These are phyloP conservation scores for Taenaris catops DNA, from an alignment of 2,888 invertebrate genomes.

Conservation along the genomic window DNA sequence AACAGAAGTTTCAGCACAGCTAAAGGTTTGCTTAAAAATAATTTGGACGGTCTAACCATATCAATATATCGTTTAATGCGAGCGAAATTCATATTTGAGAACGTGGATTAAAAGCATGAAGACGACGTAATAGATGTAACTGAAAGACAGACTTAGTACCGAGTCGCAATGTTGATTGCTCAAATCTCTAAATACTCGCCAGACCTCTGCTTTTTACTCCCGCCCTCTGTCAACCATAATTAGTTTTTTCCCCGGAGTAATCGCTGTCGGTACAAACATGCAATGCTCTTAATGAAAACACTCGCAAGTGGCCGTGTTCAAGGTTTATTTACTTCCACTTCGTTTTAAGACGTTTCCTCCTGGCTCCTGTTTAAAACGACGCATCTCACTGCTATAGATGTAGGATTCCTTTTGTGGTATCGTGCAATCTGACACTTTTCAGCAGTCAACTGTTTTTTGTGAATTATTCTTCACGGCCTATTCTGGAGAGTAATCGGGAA, in stretches of 20 bases:
- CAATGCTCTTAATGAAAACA: constrained; percentile 74
- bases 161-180: constrained; percentile 33
- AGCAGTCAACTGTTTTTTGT: too few relatives aligned
- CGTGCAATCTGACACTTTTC: too few relatives aligned
- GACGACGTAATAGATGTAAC: constrained; percentile 18
- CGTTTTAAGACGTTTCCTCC: constrained; percentile 54
- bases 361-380: constrained; percentile 40
- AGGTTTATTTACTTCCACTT: constrained; percentile 69
- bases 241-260: constrained; percentile 66
- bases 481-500: too few relatives aligned
- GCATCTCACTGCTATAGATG: too few relatives aligned
- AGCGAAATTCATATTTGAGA: constrained; percentile 4
- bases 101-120: constrained; percentile 11
- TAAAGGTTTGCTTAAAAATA: too few relatives aligned
- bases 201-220: constrained; percentile 35
- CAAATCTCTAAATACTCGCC: constrained; percentile 31
- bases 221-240: constrained; percentile 57
- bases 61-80: neutral
- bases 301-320: constrained; percentile 67
- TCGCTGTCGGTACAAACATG: constrained; percentile 61
- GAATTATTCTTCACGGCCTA: too few relatives aligned
- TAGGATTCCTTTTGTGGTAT: too few relatives aligned
- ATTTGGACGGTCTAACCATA: neutral
- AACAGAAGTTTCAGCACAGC: too few relatives aligned
- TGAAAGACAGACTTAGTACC: constrained; percentile 23